These are phyloP conservation scores for Pelodytes ibericus DNA, from an alignment of 2,797 vertebrate genomes.

Conservation along the genomic window DNA sequence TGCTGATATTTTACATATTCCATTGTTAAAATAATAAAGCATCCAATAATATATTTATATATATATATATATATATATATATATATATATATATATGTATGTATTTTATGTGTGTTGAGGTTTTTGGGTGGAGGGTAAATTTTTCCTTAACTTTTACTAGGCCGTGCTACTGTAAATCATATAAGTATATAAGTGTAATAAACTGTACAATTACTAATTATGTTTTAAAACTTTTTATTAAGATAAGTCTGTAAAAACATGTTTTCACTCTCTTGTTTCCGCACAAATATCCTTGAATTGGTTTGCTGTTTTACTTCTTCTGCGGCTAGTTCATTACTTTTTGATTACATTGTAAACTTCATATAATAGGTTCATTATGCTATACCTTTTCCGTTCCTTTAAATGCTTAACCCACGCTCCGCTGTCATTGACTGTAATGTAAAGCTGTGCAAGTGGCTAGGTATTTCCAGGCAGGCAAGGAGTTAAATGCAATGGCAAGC, in stretches of 20 bases:
- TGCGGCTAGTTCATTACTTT: constrained; percentile 18
- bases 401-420: constrained; percentile 8
- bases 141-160: neutral
- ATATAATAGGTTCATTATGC: constrained; percentile 17
- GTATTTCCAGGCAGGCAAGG: constrained; percentile 4
- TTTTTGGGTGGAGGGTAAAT: neutral
- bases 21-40: too few species aligned
- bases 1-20: too few species aligned
- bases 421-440: neutral
- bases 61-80: too few species aligned
- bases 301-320: constrained; percentile 2
- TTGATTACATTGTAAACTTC: constrained; percentile 35
- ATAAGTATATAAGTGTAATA: constrained; percentile 18
- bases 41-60: too few species aligned
- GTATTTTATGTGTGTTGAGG: too few species aligned
- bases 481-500: constrained; percentile 37
- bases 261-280: constrained; percentile 24
- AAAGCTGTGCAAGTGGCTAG: neutral
- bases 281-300: constrained; percentile 21
- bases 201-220: constrained; percentile 16
- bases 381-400: neutral
- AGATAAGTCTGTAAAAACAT: constrained; percentile 32
- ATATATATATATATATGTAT: too few species aligned
- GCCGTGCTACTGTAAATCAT: constrained; percentile 8
- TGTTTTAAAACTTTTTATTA: constrained; percentile 27